Conservation (phyloP, 1,140 invertebrate species). For the Trichogramma pretiosum region DNA sequence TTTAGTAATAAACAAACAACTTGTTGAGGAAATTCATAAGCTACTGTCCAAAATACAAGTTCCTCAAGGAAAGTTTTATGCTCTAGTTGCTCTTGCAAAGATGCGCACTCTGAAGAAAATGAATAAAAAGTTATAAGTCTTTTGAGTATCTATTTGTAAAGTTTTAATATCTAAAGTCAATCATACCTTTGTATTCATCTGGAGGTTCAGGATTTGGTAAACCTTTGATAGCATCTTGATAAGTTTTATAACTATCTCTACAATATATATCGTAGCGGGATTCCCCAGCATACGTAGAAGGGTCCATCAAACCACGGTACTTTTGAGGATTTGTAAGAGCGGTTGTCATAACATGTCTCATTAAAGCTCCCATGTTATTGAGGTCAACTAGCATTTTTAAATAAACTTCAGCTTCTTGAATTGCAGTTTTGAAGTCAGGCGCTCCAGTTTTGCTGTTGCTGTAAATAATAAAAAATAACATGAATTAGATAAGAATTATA, state of each 20-base stretch:
- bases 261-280: conserved; percentile 66
- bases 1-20: conserved; percentile 92
- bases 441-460: conserved; percentile 38
- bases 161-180: conserved; percentile 13
- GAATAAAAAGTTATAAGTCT: conserved; percentile 12
- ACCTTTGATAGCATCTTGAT: conserved; percentile 68
- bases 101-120: conserved; percentile 59
- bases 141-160: not conserved
- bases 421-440: conserved; percentile 50
- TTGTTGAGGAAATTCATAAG: conserved; percentile 95
- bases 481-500: not conserved
- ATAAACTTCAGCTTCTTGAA: conserved; percentile 75
- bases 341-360: conserved; percentile 84
- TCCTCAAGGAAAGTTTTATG: conserved; percentile 90
- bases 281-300: conserved; percentile 28
- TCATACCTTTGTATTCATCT: conserved; percentile 59
- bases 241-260: conserved; percentile 62
- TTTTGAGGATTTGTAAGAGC: conserved; percentile 76
- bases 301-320: conserved; percentile 39
- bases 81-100: conserved; percentile 65
- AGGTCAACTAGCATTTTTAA: conserved; percentile 84
- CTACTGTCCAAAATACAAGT: conserved; percentile 95
- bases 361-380: conserved; percentile 89
- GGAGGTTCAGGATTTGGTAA: conserved; percentile 74
- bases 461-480: conserved; percentile 11